Conservation (phyloP, 2,113 vertebrate genomes). For the Arothron firmamentum region DNA sequence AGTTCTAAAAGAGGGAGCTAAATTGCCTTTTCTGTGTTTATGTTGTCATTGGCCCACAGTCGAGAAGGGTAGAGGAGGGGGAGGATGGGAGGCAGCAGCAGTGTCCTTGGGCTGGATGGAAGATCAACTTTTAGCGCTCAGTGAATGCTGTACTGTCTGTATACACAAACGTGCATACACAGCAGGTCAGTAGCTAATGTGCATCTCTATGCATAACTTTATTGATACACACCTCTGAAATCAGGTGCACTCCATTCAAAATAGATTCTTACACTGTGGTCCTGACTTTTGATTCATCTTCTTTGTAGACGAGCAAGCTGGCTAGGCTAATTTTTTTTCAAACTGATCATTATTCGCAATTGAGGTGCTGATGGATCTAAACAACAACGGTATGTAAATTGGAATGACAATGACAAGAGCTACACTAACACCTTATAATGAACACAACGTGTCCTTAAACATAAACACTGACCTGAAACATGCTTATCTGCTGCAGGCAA, state of each 20-base stretch:
- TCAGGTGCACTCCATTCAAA: background rate
- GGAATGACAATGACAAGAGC: constrained; percentile 55
- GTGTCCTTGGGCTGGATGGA: constrained; percentile 73
- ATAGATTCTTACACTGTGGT: constrained; percentile 13
- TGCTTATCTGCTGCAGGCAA: constrained; percentile 59
- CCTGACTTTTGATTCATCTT: constrained; percentile 44
- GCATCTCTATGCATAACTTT: constrained; percentile 6
- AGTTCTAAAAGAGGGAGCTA: constrained; percentile 76
- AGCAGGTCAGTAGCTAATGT: background rate
- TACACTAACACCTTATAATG: constrained; percentile 74
- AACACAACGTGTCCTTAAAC: constrained; percentile 44
- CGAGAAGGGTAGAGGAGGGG: constrained; percentile 58
- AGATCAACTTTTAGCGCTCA: constrained; percentile 67
- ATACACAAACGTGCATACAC: constrained; percentile 10
- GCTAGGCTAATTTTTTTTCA: constrained; percentile 56
- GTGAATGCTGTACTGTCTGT: constrained; percentile 8
- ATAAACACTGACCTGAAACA: constrained; percentile 62
- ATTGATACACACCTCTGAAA: constrained; percentile 13
- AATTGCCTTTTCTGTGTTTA: constrained; percentile 80
- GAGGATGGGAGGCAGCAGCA: constrained; percentile 51
- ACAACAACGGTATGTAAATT: constrained; percentile 61
- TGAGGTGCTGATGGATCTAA: constrained; percentile 70
- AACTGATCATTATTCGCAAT: constrained; percentile 63
- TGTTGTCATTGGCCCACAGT: constrained; percentile 74
- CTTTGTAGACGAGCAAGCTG: constrained; percentile 24